A percentile compares a stretch with the other conserved stretches of the same genome.
These are phyloP conservation scores for Euura saliciscinereae DNA, from an alignment of 1,140 invertebrate genomes.

Conservation along the genomic window DNA sequence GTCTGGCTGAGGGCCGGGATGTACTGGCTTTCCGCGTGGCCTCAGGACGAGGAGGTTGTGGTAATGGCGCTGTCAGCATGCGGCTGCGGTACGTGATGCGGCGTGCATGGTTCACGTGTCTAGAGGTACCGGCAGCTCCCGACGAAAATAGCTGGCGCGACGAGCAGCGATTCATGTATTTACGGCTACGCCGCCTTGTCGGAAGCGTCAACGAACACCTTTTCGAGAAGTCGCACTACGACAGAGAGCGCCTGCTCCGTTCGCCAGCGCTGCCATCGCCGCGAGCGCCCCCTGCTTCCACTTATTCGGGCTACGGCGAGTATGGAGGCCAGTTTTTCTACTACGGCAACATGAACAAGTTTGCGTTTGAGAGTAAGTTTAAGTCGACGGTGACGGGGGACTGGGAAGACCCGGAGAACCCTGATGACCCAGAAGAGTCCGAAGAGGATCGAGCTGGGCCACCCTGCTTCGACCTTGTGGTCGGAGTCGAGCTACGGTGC, in stretches of 20 bases:
- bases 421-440: constrained; percentile 16
- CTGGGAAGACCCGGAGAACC: constrained; percentile 10
- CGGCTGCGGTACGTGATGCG: constrained; percentile 48
- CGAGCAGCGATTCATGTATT: constrained; percentile 54
- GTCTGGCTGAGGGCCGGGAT: constrained; percentile 48
- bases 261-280: constrained; percentile 17
- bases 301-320: constrained; percentile 54
- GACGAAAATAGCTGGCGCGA: constrained; percentile 50
- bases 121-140: constrained; percentile 33
- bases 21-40: constrained; percentile 37
- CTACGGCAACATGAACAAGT: constrained; percentile 56
- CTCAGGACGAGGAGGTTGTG: constrained; percentile 20
- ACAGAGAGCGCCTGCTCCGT: constrained; percentile 36
- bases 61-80: constrained; percentile 41
- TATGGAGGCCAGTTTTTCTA: constrained; percentile 52
- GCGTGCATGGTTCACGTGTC: constrained; percentile 53
- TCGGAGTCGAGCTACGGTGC: constrained; percentile 47
- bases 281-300: constrained; percentile 39
- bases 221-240: constrained; percentile 42
- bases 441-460: constrained; percentile 15
- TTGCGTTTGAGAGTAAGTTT: constrained; percentile 49
- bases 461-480: constrained; percentile 39
- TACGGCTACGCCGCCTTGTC: constrained; percentile 50
- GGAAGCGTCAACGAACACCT: constrained; percentile 47
- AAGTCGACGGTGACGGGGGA: constrained; percentile 18